Evolutionary conservation across 92 coral and sea anemone genomes (phyloP), one percentile per base, ranked within the genome.

Genomic region (Plumapathes pennacea): DNA sequence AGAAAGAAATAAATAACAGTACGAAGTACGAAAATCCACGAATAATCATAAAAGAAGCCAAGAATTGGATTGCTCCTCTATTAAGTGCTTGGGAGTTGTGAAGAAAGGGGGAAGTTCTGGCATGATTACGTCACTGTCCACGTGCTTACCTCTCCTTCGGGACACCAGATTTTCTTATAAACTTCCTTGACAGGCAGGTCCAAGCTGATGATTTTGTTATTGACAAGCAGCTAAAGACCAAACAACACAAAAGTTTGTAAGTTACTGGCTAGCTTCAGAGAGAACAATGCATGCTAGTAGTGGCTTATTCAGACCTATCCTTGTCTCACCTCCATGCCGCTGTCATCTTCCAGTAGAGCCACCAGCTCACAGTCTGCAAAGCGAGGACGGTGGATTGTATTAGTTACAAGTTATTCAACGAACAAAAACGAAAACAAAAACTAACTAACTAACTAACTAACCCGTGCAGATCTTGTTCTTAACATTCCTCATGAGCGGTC

Each of bases 391-490:
- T 23, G 12, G 2, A 28, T 9, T 0, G 42, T 1, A 27, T n/a
- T n/a, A n/a, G 40, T 34, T 34, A 34, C n/a, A n/a, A 34, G 40
- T 34, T 8, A 34, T 8, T 8, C 9, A n/a, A 8, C 9, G 40
- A 34, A 34, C n/a, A n/a, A 8, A 8, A 34, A 34, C 9, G 8
- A 34, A 8, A 8, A 34, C 40, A 34, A 34, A n/a, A 8, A 34
- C 40, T 34, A 34, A 34, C 20, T 3, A 15, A 3, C 7, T 15
- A 23, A 25, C 14, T 14, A 8, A 48, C 77, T 58, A 44, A 90
- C 97, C 97, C 17, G 98, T 92, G 41, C 98, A 92, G n/a, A 92
- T 92, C 80, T 92, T 92, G 83, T 92, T 92, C 67, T 92, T 92
- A 10, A 92, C 98, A 73, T 88, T 91, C 46, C 98, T 79, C 98